Evolutionary conservation across 2,888 invertebrate genomes (phyloP).

Genomic region (Drosophila nr. fundita): DNA sequence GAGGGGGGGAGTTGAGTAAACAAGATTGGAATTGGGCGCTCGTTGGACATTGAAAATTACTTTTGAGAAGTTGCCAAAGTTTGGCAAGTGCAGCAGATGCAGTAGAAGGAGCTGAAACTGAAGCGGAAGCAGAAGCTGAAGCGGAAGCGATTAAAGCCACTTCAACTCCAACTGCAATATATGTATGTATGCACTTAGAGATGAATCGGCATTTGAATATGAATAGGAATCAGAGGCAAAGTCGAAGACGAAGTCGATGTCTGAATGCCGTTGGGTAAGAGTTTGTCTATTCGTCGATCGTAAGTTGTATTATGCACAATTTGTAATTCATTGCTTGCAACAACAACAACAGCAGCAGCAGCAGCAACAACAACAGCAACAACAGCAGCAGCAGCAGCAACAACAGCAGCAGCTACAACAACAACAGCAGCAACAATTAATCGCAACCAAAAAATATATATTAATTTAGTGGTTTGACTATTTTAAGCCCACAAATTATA

Average conservation of each 20-base stretch:
- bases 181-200: background rate
- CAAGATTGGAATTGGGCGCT: slow-evolving; percentile 53
- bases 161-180: slow-evolving; percentile 1
- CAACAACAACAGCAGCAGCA: background rate
- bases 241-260: background rate
- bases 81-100: slow-evolving; percentile 13
- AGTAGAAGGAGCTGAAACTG: slow-evolving; percentile 15
- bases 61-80: slow-evolving; percentile 51
- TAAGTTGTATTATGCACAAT: slow-evolving; percentile 70
- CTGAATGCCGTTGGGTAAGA: slow-evolving; percentile 4
- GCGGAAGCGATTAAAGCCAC: slow-evolving; percentile 41
- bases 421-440: too few species aligned
- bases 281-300: slow-evolving; percentile 54
- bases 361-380: background rate
- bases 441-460: too few species aligned
- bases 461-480: too few species aligned
- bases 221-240: background rate
- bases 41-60: slow-evolving; percentile 56
- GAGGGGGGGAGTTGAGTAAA: slow-evolving; percentile 21
- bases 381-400: background rate
- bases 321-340: slow-evolving; percentile 59
- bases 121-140: slow-evolving; percentile 1
- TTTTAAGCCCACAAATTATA: background rate
- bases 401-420: too few species aligned
- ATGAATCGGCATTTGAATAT: slow-evolving; percentile 4